Base-by-base conservation (phyloP, 2,797 vertebrate genomes). In the Acrossocheilus wenchowensis region DNA sequence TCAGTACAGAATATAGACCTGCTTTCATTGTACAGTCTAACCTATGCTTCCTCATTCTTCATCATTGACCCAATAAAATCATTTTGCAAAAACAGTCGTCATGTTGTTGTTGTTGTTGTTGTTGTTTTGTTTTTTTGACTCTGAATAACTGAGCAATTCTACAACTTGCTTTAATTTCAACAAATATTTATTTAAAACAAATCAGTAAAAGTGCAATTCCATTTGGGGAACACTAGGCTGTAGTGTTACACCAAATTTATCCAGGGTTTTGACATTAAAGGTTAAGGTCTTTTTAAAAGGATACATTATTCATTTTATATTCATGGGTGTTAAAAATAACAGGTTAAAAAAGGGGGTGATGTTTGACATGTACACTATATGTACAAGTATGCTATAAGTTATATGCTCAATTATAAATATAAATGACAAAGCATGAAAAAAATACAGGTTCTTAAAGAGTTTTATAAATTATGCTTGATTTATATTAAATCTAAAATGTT, bases 11-110 rank as follows among this genome's bases (percentile, higher is more conserved):
- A 81, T 60, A 72, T 68, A 88, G 69, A 73, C 73, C 89, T 90
- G 92, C 62, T 81, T 79, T 91, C 84, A 77, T 34, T 94, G 93
- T 94, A 93, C 91, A 94, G 90, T 93, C 89, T 94, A 94, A 94
- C 91, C 91, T 92, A 91, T 93, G 82, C 92, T 92, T 91, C 92
- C 89, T 93, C 89, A 92, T 89, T 88, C 88, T 91, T 92, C 88
- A 88, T 78, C 80, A 73, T 92, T 82, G 91, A 77, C 80, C 91
- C 85, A 94, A 95, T 94, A 94, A 95, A 95, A 90, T 87, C 41
- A 86, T 91, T 92, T 92, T 81, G 54, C 73, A 86, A 87, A 90
- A 82, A 79, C 26, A 9, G 17, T 5, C 7, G 3, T 34, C 15
- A 39, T 41, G 8, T 43, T 43, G 57, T 23, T 50, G 34, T 39